Evolutionary conservation across 2,113 vertebrate species (phyloP).

Genomic region (Otocyon megalotis): DNA sequence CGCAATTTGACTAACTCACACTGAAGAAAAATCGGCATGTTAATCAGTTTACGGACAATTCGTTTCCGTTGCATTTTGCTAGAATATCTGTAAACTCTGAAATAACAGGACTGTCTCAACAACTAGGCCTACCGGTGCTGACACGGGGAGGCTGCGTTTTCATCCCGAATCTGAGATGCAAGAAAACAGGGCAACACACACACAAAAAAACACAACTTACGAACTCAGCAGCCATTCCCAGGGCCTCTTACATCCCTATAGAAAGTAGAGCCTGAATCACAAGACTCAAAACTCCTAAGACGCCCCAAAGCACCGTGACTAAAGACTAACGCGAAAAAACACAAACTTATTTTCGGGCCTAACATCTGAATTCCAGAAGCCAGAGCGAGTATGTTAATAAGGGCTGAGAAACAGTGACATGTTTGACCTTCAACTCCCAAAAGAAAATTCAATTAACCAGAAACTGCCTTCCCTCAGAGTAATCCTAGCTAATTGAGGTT

Average conservation of each 20-base stretch:
- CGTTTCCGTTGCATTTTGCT: conserved; percentile 2
- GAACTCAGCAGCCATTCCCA: background rate
- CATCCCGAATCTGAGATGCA: conserved; percentile 5
- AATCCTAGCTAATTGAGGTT: conserved; percentile 45
- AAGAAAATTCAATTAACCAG: conserved; percentile 57
- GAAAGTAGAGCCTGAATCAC: background rate
- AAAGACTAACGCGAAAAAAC: conserved; percentile 8
- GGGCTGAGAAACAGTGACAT: background rate
- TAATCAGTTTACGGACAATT: background rate
- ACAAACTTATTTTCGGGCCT: conserved; percentile 24
- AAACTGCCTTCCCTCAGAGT: conserved; percentile 31
- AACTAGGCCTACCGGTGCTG: background rate
- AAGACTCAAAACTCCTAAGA: background rate
- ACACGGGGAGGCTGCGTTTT: background rate
- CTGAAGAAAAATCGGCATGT: background rate
- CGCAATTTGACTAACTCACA: background rate
- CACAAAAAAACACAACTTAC: background rate
- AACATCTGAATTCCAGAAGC: conserved; percentile 8
- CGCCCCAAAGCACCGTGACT: background rate
- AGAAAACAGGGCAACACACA: conserved; percentile 10
- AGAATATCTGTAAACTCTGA: background rate
- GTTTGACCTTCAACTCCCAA: conserved; percentile 23
- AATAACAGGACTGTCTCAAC: conserved; percentile 21
- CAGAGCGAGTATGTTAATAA: background rate
- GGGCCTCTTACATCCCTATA: background rate